Evolutionary conservation across 2,113 vertebrate species (phyloP).

Genomic region (Suncus etruscus): DNA sequence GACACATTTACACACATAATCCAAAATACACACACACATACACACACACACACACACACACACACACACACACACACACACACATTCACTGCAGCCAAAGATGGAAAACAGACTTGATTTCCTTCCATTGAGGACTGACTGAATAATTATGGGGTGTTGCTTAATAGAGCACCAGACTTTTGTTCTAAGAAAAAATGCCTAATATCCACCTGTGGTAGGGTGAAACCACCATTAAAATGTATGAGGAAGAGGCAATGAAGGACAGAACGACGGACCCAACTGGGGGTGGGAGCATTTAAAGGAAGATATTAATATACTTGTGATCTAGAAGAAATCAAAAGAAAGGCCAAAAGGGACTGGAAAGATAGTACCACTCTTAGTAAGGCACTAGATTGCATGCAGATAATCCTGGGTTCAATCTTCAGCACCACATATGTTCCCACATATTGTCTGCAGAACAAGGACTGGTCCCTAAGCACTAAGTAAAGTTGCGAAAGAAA

Average conservation of each 20-base stretch:
- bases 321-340: slow-evolving; percentile 29
- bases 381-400: not conserved
- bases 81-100: slow-evolving; percentile 23
- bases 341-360: not conserved
- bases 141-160: slow-evolving; percentile 4
- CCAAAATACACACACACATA: not conserved
- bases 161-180: not conserved
- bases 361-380: not conserved
- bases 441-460: too few relatives aligned
- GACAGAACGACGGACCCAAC: too few relatives aligned
- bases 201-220: not conserved
- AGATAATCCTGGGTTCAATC: too few relatives aligned
- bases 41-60: not conserved
- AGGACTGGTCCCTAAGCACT: too few relatives aligned
- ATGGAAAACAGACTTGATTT: not conserved
- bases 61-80: not conserved
- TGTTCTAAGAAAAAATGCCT: not conserved
- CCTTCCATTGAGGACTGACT: not conserved
- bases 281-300: not conserved
- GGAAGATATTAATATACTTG: not conserved
- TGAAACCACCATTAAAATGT: not conserved
- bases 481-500: too few relatives aligned
- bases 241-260: not conserved
- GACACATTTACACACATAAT: not conserved
- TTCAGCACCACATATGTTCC: too few relatives aligned